Base-by-base conservation (phyloP, 2,888 invertebrate species). In the Aquatica leii region DNA sequence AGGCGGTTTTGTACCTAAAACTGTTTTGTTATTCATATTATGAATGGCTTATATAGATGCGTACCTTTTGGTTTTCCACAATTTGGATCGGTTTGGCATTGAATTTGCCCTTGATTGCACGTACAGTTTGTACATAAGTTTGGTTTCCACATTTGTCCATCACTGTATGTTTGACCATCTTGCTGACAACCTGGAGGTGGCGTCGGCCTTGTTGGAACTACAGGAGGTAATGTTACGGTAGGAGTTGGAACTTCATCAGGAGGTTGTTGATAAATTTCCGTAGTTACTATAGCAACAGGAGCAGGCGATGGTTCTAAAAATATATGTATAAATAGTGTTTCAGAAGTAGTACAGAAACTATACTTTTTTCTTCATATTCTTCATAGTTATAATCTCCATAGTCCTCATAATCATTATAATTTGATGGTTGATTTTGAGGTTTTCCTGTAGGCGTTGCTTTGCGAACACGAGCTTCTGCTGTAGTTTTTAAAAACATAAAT, bases 41-140 rank as follows among this genome's bases (percentile, higher is more conserved):
- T 15, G n/a, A n/a, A n/a, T n/a, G n/a, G n/a, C n/a, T n/a, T n/a
- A n/a, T 34, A 17, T 37, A 52, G 17, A 1, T 5, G 31, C 15
- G 11, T 21, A 65, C 75, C 64, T 77, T 76, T 60, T 14, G 76
- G 79, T 60, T 31, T 48, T 34, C 46, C 50, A 76, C 90, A 90
- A 70, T 83, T 85, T 1, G 76, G 78, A 61, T 80, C 77, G 4
- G 80, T 79, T 61, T 71, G 80, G 73, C 89, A 89, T 50, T 84
- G 81, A 43, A 91, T 86, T 41, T 86, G 82, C 0, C 91, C 91
- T 17, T 83, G 80, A 52, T 82, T 81, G 76, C 95, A 95, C 46
- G 86, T 84, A 76, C 95, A 95, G 18, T 86, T 83, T 0, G 90
- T 91, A 74, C 93, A 92, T 69, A 86, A 85, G 75, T 88, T 90